Base-by-base conservation (phyloP, 2,113 vertebrate species). In the Hystrix cristata region DNA sequence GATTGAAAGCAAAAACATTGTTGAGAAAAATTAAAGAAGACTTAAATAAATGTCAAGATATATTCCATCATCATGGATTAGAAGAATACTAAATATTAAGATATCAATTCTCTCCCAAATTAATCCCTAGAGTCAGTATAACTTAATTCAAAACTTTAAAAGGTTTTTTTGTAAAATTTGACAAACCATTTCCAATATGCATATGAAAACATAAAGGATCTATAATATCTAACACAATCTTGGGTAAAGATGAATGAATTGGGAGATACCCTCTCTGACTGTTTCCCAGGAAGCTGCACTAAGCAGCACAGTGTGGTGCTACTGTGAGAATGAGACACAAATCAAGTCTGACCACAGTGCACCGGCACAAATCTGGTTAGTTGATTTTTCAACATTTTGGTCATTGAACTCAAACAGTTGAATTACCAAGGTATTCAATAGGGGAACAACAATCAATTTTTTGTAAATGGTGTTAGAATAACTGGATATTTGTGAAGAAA, bases 321-420 rank as follows among this genome's bases (percentile, higher is more conserved):
- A 23, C 67, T 69, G 16, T n/a, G 31, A 34, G 34, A 3, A 16
- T 51, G 1, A 69, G 31, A 69, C 34, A 18, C 38, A 82, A 46
- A 76, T 53, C 19, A 31, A 48, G 6, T 23, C 5, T 43, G 16
- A 79, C 21, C 34, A 12, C 3, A 38, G 27, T 62, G 19, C 21
- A 69, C 9, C 31, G 48, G 27, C 21, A 67, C 1, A 64, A 11
- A 79, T 51, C 57, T 76, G 64, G 7, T 89, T 27, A 81, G 38
- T 14, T 95, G 27, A 57, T 16, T 95, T 91, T 95, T 91, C 43
- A 92, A 79, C 43, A 34, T 87, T 87, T 84, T 19, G 23, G 57
- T 76, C 90, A 87, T 21, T 71, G 67, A 62, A 80, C 60, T 88
- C 51, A 69, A 95, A 79, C 7, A 69, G 51, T 6, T 85, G 38